Conservation (phyloP, 2,888 invertebrate genomes). For the Maniola hyperantus region DNA sequence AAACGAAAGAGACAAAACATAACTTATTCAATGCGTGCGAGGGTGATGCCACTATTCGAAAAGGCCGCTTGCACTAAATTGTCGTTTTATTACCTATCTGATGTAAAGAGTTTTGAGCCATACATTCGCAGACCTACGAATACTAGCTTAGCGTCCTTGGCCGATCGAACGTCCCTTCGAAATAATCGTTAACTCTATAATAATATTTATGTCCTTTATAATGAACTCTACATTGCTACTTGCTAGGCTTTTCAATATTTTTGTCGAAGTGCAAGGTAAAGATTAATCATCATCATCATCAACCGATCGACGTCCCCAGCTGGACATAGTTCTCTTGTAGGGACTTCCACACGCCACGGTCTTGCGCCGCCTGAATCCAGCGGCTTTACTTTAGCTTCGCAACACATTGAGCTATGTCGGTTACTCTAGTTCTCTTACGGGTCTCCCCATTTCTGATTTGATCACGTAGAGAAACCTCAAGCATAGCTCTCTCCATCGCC, state of each 20-base stretch:
- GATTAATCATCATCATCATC: no score
- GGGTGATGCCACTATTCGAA: slow-evolving; percentile 46
- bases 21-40: slow-evolving; percentile 51
- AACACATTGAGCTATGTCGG: no score
- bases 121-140: slow-evolving; percentile 56
- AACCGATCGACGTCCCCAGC: no score
- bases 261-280: slow-evolving; percentile 9
- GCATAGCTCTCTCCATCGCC: no score
- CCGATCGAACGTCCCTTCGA: slow-evolving; percentile 43
- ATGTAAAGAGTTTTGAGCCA: slow-evolving; percentile 52
- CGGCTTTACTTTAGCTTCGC: no score
- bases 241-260: slow-evolving; percentile 5
- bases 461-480: no score
- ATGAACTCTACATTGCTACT: slow-evolving; percentile 30
- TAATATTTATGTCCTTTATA: slow-evolving; percentile 40
- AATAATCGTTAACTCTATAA: slow-evolving; percentile 21
- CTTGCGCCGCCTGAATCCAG: no score
- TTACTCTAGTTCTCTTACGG: no score
- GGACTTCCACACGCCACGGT: no score
- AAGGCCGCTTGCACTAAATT: slow-evolving; percentile 52
- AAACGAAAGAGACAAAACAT: slow-evolving; percentile 47
- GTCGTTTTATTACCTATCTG: slow-evolving; percentile 45
- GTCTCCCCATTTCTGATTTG: no score
- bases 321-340: no score
- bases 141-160: slow-evolving; percentile 62